Evolutionary conservation across 2,113 vertebrate genomes (phyloP).

Genomic region (Carlito syrichta): DNA sequence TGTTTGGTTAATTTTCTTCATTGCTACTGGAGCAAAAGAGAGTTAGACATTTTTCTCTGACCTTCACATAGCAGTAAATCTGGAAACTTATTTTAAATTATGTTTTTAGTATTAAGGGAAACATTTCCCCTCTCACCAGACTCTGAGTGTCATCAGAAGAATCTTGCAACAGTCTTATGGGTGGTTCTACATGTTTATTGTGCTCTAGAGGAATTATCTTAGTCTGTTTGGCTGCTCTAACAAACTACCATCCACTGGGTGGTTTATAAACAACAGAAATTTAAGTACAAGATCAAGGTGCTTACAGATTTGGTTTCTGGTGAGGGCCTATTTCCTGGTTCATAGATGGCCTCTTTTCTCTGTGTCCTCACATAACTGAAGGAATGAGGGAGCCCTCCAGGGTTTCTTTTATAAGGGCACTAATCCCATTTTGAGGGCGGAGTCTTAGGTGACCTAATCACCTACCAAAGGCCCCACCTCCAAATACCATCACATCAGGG

Average conservation of each 20-base stretch:
- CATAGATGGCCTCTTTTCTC: background rate
- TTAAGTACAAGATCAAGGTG: background rate
- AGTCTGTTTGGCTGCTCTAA: background rate
- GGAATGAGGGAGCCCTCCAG: background rate
- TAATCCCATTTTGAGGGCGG: background rate
- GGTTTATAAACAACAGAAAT: background rate
- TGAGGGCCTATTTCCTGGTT: background rate
- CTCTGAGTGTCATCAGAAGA: constrained; percentile 26
- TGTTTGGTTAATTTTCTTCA: constrained; percentile 27
- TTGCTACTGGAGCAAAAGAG: constrained; percentile 47
- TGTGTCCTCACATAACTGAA: background rate
- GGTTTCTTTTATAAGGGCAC: background rate
- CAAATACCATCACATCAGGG: background rate
- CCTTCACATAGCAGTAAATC: constrained; percentile 3
- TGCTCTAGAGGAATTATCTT: background rate
- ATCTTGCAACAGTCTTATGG: background rate
- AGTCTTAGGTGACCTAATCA: background rate
- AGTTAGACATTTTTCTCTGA: constrained; percentile 5
- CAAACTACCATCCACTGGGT: background rate
- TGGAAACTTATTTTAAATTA: constrained; percentile 38
- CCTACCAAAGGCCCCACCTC: background rate
- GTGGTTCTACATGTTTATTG: constrained; percentile 6
- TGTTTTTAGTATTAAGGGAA: constrained; percentile 32
- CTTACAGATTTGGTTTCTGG: background rate
- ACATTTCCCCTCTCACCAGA: background rate